Evolutionary conservation across 2,113 vertebrate genomes (phyloP), one percentile per base, ranked within the genome.

Genomic region (Dromiciops gliroides): DNA sequence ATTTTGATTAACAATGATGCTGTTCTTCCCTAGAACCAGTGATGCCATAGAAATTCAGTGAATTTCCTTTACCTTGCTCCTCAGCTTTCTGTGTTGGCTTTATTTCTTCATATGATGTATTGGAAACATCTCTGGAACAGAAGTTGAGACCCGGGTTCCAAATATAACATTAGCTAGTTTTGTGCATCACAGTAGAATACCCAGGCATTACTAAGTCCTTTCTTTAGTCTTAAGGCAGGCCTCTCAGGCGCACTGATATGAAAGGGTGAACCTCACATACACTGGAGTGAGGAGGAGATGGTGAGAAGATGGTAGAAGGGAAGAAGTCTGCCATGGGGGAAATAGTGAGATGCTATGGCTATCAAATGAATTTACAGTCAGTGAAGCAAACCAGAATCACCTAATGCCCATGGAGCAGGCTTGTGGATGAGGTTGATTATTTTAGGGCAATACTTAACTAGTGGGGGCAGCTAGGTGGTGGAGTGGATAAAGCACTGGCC

Each of bases 41-140:
- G 93, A 95, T 92, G 31, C n/a, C 91, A 47, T 92, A 93, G 47
- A 91, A 50, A 75, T 56, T 14, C 24, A 8, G 3, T 51, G 91
- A 2, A 31, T 56, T 90, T 60, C 92, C 8, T 91, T 92, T 53
- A 48, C 8, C 10, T 95, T 90, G 0, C 51, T 51, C 51, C 2
- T 90, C 92, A 16, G 37, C 91, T 96, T 97, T 90, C 37, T 90
- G 0, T 88, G 2, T 91, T 95, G 25, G 37, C 48, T 49, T 48
- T 91, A 10, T 53, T 67, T 44, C 44, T 95, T 60, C 51, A 83
- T 51, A 92, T 93, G 50, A 75, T 49, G 53, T 25, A 37, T 8
- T 50, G 2, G 26, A 91, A 96, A 75, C 8, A 44, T 83, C 67
- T 44, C n/a, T 23, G 67, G 7, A 44, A 1, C 16, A 83, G 67